Evolutionary conservation across 2,888 invertebrate species (phyloP), one percentile per base, ranked within the genome.

Genomic region (Eristalis pertinax): DNA sequence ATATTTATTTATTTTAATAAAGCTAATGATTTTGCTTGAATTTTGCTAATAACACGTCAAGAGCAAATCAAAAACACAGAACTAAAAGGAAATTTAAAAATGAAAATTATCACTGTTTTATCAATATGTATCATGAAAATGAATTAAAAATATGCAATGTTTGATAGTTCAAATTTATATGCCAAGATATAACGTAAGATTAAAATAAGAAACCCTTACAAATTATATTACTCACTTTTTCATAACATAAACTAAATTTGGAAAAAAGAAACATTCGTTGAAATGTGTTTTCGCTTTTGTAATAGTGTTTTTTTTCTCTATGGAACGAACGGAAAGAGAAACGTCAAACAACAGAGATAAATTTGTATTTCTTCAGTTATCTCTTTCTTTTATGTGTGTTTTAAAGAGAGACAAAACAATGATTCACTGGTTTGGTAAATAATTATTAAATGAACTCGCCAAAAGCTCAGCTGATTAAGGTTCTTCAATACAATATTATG

Each of bases 401-500:
- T 13, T 19, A 15, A 22, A 50, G 56, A 77, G n/a, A 26, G 73
- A 77, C 68, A 77, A 15, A 68, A 50, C 56, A 38, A 29, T 11
- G n/a, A 5, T 19, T 35, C 26, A 1, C 5, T n/a, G 43, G 58
- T 35, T 85, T 85, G 64, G 81, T 85, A 85, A 85, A 85, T 85
- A 80, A 72, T 67, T 67, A 76, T 62, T 67, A 38, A 82, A 81
- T 69, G 72, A 73, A 76, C 63, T 64, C 38, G 35, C 62, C 56
- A 50, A 79, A 74, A 77, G 65, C 81, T 81, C 82, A 86, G 82
- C 86, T 86, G 82, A 68, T 79, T 76, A 68, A 68, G 32, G 67
- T 81, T 69, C 50, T 80, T 24, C 76, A n/a, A 43, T 22, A 19
- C 3, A 13, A 38, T 7, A 32, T 68, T 7, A 32, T 68, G 13